Percentiles rank a stretch among this genome's conserved stretches.
phyloP scores from a whole-genome alignment of 2,888 invertebrate genomes.

The Tanypteryx hageni region DNA sequence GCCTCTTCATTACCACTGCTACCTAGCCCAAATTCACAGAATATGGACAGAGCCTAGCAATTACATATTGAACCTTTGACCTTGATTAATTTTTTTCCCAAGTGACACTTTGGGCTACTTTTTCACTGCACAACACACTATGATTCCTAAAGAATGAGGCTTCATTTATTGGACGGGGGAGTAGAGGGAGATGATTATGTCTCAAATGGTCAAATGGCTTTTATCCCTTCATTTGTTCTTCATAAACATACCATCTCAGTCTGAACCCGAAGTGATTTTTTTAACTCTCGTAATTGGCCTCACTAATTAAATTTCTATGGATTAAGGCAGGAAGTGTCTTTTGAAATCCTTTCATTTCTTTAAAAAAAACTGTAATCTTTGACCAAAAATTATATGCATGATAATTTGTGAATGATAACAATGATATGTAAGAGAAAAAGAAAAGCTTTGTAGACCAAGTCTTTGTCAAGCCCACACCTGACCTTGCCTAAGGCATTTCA shows the following conservation, averaged over 20 bases:
- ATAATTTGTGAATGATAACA: not conserved
- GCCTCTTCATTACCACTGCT: not conserved
- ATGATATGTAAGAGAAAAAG: slow-evolving; percentile 46
- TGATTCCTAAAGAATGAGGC: not conserved
- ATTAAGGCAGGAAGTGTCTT: not conserved
- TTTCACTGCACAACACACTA: not conserved
- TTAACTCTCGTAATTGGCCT: not conserved
- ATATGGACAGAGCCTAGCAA: slow-evolving; percentile 31
- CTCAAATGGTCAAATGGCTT: not conserved
- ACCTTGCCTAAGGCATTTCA: too few relatives aligned
- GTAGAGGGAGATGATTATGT: slow-evolving; percentile 16
- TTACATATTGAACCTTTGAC: not conserved
- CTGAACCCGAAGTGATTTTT: not conserved
- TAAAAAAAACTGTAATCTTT: not conserved
- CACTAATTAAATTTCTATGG: not conserved
- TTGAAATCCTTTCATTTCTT: not conserved
- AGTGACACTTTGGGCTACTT: not conserved
- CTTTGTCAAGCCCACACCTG: too few relatives aligned
- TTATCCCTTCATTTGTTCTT: not conserved
- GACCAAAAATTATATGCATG: not conserved
- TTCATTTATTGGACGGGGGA: slow-evolving; percentile 32
- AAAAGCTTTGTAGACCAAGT: not conserved
- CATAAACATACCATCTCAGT: not conserved
- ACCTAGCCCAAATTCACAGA: slow-evolving; percentile 36
- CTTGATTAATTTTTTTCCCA: not conserved